These are phyloP conservation scores for Tringa solitaria DNA, from an alignment of 2,113 vertebrate species.

Conservation along the genomic window DNA sequence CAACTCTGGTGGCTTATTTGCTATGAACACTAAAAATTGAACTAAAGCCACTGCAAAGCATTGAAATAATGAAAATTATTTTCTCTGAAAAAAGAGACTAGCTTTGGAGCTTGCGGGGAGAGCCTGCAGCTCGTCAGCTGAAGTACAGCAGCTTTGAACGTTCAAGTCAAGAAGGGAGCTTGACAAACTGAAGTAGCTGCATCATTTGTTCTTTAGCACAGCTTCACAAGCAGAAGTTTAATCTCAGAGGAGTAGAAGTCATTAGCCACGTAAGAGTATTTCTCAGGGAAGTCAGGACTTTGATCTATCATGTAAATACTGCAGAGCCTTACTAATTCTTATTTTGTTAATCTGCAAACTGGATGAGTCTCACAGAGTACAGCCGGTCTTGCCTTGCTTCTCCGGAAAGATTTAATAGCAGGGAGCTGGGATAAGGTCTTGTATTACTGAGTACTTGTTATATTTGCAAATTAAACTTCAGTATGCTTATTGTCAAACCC, in stretches of 20 bases:
- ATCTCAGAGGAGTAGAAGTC: slow-evolving; percentile 51
- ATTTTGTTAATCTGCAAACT: slow-evolving; percentile 60
- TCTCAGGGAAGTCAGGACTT: slow-evolving; percentile 34
- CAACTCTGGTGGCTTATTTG: not conserved
- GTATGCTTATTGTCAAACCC: not conserved
- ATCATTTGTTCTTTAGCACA: slow-evolving; percentile 35
- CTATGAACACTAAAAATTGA: not conserved
- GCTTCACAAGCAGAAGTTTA: slow-evolving; percentile 47
- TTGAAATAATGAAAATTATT: no score
- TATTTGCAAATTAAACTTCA: slow-evolving; percentile 1
- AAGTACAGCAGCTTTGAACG: slow-evolving; percentile 5
- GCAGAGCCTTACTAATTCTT: slow-evolving; percentile 53
- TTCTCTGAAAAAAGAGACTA: not conserved
- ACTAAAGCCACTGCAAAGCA: not conserved
- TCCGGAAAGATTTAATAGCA: not conserved
- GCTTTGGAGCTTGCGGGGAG: not conserved
- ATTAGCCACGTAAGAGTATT: slow-evolving; percentile 52
- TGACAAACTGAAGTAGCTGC: slow-evolving; percentile 48
- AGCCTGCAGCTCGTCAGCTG: not conserved
- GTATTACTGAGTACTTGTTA: not conserved
- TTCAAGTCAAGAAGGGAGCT: slow-evolving; percentile 5
- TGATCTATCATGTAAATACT: slow-evolving; percentile 57
- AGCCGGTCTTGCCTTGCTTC: not conserved
- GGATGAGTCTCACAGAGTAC: not conserved
- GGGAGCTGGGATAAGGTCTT: not conserved